phyloP scores from a whole-genome alignment of 2,888 invertebrate genomes.

The Amphipyra tragopoginis region DNA sequence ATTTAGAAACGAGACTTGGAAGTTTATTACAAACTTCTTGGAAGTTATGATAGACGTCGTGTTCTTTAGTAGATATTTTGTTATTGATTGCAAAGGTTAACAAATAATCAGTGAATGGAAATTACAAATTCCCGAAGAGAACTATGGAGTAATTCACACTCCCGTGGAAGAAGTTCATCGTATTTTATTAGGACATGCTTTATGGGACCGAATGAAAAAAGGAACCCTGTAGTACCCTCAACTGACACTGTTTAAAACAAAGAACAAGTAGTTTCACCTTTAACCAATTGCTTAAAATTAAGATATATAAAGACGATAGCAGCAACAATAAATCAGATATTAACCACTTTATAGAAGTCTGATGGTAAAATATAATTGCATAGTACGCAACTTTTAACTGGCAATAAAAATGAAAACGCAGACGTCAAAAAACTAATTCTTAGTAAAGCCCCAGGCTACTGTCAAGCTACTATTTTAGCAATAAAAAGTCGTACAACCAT shows the following conservation, averaged over 20 bases:
- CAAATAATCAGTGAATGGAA: too few relatives aligned
- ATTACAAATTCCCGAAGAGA: too few relatives aligned
- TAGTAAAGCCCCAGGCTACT: slow-evolving; percentile 44
- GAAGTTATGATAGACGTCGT: slow-evolving; percentile 7
- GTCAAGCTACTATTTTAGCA: slow-evolving; percentile 49
- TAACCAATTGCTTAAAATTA: slow-evolving; percentile 6
- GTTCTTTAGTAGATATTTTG: slow-evolving; percentile 15
- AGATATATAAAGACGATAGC: slow-evolving; percentile 6
- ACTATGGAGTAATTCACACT: too few relatives aligned
- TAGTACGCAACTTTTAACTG: slow-evolving; percentile 4
- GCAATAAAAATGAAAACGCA: slow-evolving; percentile 21
- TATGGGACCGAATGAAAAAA: too few relatives aligned
- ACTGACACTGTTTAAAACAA: neutral
- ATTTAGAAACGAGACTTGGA: slow-evolving; percentile 28
- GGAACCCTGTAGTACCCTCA: too few relatives aligned
- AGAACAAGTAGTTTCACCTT: slow-evolving; percentile 5
- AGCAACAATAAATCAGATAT: slow-evolving; percentile 32
- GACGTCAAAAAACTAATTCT: slow-evolving; percentile 32
- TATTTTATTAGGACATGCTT: too few relatives aligned
- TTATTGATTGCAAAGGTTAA: slow-evolving; percentile 1
- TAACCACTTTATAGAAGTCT: neutral
- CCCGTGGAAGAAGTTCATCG: too few relatives aligned
- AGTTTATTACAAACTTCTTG: slow-evolving; percentile 25
- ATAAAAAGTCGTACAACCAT: slow-evolving; percentile 44
- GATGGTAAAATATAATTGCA: slow-evolving; percentile 28